Evolutionary conservation across 2,797 vertebrate species (phyloP), one percentile per base, ranked within the genome.

Genomic region (Notolepis coatsorum): DNA sequence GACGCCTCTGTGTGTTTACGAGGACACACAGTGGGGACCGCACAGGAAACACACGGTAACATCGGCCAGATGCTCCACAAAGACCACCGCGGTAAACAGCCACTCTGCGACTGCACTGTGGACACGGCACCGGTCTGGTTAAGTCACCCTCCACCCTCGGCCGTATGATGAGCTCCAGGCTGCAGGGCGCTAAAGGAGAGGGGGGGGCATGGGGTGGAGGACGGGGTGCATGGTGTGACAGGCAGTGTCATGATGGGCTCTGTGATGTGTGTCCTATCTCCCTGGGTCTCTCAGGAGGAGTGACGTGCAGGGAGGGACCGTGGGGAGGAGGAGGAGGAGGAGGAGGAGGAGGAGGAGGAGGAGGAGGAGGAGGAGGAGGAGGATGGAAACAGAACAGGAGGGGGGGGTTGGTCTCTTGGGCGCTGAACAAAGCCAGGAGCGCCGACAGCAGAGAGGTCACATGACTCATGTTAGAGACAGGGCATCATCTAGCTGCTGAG

Each of bases 171-270:
- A 27, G 15, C 20, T 61, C 35, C 57, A 13, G 50, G 55, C 56
- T 52, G 37, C 57, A 55, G 62, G 63, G 43, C 59, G 49, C 45
- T 13, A 37, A 35, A 58, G 49, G 58, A 57, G 42, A 17, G 4
- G 28, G n/a, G 6, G 45, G 43, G 58, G 46, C 5, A 15, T 24
- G 66, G 66, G 39, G 48, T 60, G 61, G 38, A 17, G 46, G 7
- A 15, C 24, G 66, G 66, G 39, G 48, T 60, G 61, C 43, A 17
- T 61, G 53, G 69, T 65, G 71, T 60, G 69, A 79, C 66, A 75
- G 71, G n/a, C n/a, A 63, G 75, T 64, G 59, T 79, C 72, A 68
- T 67, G 59, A 63, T 43, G 61, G 61, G 61, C 48, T 64, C 54
- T 33, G 55, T 69, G 70, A 75, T 71, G 69, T 61, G 65, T 67